Base-by-base conservation (phyloP, 2,797 vertebrate species). In the Neomorphus geoffroyi region DNA sequence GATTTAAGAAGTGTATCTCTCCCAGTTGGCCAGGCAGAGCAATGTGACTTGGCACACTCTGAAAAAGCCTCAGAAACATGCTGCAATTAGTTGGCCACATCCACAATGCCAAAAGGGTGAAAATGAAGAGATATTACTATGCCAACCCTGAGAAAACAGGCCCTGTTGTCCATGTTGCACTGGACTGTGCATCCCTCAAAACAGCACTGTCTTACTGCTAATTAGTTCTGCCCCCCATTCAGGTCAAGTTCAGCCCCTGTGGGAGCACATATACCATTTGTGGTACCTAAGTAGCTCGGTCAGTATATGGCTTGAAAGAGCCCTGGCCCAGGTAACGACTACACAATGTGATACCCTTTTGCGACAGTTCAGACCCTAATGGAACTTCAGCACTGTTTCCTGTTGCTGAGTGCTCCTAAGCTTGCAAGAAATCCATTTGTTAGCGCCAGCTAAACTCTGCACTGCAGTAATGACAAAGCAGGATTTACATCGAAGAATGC, bases 401-500 rank as follows among this genome's bases (percentile, higher is more conserved):
- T 3, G 8, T 18, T 54, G 50, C n/a, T 5, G 10, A 13, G 32
- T 3, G 8, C 23, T 88, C 60, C 32, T 27, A 37, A 46, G 33
- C 32, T 64, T 93, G 58, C 30, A 74, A 75, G 26, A 82, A 12
- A 18, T 91, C 33, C 2, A 1, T 32, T 79, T 3, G 2, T 53
- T 37, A 79, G 39, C 1, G 2, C 32, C 58, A 67, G 24, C 0
- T 11, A 87, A 37, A 86, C 11, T 35, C 53, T 56, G 65, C 26
- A 24, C 54, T 79, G 79, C 72, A 92, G 50, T 46, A 94, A 91
- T 83, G 87, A 80, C 54, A 69, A 41, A 79, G 86, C 81, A 89
- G 53, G 39, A 82, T 45, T 65, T 85, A 82, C 8, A 26, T 3
- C 2, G 57, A 51, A 30, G 80, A 89, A 80, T 30, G 30, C 30